These are phyloP conservation scores for Leguminivora glycinivorella DNA, from an alignment of 1,140 invertebrate genomes.

Conservation along the genomic window DNA sequence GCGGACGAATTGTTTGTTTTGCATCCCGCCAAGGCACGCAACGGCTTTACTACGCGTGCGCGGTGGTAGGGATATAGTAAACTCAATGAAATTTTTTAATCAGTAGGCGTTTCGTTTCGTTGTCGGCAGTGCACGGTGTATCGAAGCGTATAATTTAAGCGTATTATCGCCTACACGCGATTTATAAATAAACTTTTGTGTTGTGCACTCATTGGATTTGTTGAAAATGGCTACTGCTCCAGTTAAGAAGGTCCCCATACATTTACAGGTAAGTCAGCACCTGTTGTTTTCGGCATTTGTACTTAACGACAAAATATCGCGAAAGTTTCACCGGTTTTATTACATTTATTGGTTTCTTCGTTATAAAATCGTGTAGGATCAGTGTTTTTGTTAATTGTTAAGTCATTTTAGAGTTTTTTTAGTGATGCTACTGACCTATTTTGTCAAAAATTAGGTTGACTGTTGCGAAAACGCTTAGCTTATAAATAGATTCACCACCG, in stretches of 20 bases:
- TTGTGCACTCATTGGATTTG: slow-evolving; percentile 60
- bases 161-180: slow-evolving; percentile 53
- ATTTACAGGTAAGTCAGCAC: slow-evolving; percentile 88
- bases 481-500: slow-evolving; percentile 23
- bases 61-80: slow-evolving; percentile 56
- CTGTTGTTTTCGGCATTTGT: slow-evolving; percentile 49
- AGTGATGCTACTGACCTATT: slow-evolving; percentile 51
- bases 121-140: slow-evolving; percentile 42
- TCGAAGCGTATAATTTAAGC: neutral
- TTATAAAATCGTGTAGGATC: neutral
- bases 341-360: neutral
- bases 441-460: slow-evolving; percentile 54
- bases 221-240: slow-evolving; percentile 77
- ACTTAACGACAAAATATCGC: slow-evolving; percentile 31
- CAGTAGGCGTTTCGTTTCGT: slow-evolving; percentile 46
- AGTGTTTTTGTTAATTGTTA: neutral
- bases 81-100: slow-evolving; percentile 58
- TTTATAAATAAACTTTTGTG: slow-evolving; percentile 67
- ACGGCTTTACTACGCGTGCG: slow-evolving; percentile 63
- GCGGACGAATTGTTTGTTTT: slow-evolving; percentile 26
- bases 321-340: slow-evolving; percentile 32
- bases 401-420: too few species aligned
- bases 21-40: slow-evolving; percentile 41
- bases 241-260: slow-evolving; percentile 96
- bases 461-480: slow-evolving; percentile 42